phyloP scores from a whole-genome alignment of 2,888 invertebrate species.

The Dasypolia templi region DNA sequence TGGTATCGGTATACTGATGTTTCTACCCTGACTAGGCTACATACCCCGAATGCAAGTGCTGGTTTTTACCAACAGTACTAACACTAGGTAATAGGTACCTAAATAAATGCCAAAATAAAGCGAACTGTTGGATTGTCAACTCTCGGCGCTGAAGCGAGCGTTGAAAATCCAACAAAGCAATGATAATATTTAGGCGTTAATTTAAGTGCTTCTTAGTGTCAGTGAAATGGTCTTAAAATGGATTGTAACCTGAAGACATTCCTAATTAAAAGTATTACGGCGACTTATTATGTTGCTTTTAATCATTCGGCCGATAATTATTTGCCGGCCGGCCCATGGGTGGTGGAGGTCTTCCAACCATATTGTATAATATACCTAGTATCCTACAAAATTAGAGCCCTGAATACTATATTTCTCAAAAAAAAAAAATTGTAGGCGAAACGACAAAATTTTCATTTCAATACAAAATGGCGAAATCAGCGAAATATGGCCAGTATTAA shows the following conservation, averaged over 20 bases:
- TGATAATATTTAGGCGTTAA: neutral
- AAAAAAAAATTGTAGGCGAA: no score
- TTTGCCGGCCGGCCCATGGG: neutral
- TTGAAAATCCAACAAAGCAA: neutral
- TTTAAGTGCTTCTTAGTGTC: neutral
- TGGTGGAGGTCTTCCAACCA: neutral
- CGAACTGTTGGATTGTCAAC: neutral
- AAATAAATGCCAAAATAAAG: neutral
- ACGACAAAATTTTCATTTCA: no score
- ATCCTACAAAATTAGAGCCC: no score
- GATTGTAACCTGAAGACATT: no score
- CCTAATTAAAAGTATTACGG: neutral
- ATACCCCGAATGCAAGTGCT: neutral
- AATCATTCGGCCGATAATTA: neutral
- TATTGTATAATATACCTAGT: no score
- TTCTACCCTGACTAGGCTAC: neutral
- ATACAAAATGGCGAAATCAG: no score
- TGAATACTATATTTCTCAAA: no score
- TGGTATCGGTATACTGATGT: neutral
- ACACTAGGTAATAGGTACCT: neutral
- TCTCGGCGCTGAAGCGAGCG: neutral
- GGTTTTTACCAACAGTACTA: neutral
- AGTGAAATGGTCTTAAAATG: neutral
- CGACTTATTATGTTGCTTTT: neutral
- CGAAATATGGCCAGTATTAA: no score